Base-by-base conservation (phyloP, 2,113 vertebrate species). In the Porphyrio hochstetteri region DNA sequence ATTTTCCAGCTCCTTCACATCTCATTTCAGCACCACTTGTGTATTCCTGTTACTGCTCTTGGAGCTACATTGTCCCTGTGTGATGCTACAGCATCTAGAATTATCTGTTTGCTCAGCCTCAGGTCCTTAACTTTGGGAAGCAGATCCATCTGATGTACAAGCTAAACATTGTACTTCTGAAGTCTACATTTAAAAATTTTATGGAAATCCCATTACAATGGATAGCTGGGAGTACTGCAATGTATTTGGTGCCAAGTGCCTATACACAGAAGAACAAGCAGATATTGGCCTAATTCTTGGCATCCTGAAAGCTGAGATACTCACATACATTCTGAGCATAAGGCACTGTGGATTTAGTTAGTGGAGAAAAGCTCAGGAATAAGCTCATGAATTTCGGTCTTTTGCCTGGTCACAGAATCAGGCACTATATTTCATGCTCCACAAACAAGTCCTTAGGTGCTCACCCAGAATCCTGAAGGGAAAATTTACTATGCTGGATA, bases 111-210 rank as follows among this genome's bases (percentile, higher is more conserved):
- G 65, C 57, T 85, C 77, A 89, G 63, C 80, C 80, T 74, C 46
- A n/a, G 75, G 78, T 55, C 64, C 64, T 82, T 86, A 70, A 80
- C 71, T 83, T 72, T 19, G n/a, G 82, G 79, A 80, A 79, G 79
- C 71, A 93, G 81, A 89, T 92, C 46, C 50, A 70, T 92, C 75
- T 94, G 82, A 92, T 88, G 83, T 35, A 69, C 52, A 67, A 79
- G 56, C 68, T 79, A 94, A 94, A 92, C 61, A 82, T n/a, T 56
- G n/a, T 56, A 59, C 38, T 82, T 95, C 75, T 81, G 72, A 95
- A 92, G 63, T 25, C 65, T 71, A 61, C 29, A 53, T 94, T 88
- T 65, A 11, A 92, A 79, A 92, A 90, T 71, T 3, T 4, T 71
- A 81, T 71, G 77, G 85, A 93, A 95, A 95, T 92, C 85, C 82